Conservation (phyloP, 2,888 invertebrate genomes). For the Temnothorax unifasciatus region DNA sequence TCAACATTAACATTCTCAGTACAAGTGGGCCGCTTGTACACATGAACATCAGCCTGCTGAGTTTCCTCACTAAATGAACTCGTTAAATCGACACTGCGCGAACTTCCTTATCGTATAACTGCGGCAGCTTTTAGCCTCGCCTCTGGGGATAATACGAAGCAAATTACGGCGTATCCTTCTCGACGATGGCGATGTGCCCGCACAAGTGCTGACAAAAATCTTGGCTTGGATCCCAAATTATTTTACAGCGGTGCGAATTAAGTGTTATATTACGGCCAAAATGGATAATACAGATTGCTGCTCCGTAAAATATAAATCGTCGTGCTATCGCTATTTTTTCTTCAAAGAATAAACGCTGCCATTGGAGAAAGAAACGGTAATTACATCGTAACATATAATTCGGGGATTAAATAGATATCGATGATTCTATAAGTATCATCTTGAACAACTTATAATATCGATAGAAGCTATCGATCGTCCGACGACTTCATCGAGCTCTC, state of each 20-base stretch:
- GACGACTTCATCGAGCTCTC: conserved; percentile 29
- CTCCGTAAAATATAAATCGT: conserved; percentile 3
- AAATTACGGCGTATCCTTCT: conserved; percentile 61
- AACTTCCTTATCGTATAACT: conserved; percentile 53
- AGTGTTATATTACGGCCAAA: background rate
- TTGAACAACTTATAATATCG: background rate
- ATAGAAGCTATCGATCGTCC: conserved; percentile 19
- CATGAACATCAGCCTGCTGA: conserved; percentile 36
- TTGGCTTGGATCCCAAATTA: conserved; percentile 70
- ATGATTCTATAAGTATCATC: conserved; percentile 11
- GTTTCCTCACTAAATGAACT: conserved; percentile 57
- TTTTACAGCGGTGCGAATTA: conserved; percentile 58
- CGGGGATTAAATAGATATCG: conserved; percentile 12
- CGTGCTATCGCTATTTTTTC: background rate
- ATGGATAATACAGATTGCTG: background rate
- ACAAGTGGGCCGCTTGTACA: conserved; percentile 14
- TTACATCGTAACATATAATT: conserved; percentile 12
- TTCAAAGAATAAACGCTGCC: background rate
- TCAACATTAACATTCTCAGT: conserved; percentile 49
- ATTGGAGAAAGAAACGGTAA: background rate
- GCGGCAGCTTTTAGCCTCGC: conserved; percentile 48
- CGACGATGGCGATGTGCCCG: conserved; percentile 4
- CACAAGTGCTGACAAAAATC: conserved; percentile 56
- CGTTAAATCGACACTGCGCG: conserved; percentile 56
- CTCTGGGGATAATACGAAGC: conserved; percentile 60